phyloP scores from a whole-genome alignment of 2,888 invertebrate genomes.

The Thalpophila matura region DNA sequence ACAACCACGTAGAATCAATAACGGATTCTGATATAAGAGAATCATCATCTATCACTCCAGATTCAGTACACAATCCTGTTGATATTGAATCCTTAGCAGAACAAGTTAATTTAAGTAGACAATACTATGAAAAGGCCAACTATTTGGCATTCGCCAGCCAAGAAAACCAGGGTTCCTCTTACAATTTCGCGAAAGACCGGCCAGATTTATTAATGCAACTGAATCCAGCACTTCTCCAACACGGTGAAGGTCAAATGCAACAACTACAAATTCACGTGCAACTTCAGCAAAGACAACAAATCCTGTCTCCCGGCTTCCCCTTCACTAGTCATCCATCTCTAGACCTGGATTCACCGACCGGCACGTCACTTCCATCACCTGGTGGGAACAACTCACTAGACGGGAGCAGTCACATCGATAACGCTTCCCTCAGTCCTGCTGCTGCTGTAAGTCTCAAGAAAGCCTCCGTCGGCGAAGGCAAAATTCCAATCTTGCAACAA shows the following conservation, averaged over 20 bases:
- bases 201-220: conserved; percentile 91
- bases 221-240: conserved; percentile 89
- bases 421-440: conserved; percentile 92
- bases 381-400: conserved; percentile 94
- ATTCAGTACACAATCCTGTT: conserved; percentile 91
- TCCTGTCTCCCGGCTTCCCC: conserved; percentile 91
- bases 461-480: conserved; percentile 91
- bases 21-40: conserved; percentile 93
- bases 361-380: conserved; percentile 95
- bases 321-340: conserved; percentile 93
- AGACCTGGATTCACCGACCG: conserved; percentile 94
- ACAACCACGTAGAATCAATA: conserved; percentile 93
- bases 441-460: conserved; percentile 93
- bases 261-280: conserved; percentile 93
- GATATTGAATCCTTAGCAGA: conserved; percentile 95
- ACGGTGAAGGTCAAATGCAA: conserved; percentile 91
- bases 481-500: conserved; percentile 94
- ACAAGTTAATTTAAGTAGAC: conserved; percentile 92
- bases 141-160: conserved; percentile 86
- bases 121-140: conserved; percentile 89
- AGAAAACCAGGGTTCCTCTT: conserved; percentile 88
- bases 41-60: conserved; percentile 93
- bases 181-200: conserved; percentile 92
- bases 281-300: conserved; percentile 92
- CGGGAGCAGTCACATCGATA: conserved; percentile 91